phyloP scores from a whole-genome alignment of 2,888 invertebrate species.

The Dascillus cervinus region DNA sequence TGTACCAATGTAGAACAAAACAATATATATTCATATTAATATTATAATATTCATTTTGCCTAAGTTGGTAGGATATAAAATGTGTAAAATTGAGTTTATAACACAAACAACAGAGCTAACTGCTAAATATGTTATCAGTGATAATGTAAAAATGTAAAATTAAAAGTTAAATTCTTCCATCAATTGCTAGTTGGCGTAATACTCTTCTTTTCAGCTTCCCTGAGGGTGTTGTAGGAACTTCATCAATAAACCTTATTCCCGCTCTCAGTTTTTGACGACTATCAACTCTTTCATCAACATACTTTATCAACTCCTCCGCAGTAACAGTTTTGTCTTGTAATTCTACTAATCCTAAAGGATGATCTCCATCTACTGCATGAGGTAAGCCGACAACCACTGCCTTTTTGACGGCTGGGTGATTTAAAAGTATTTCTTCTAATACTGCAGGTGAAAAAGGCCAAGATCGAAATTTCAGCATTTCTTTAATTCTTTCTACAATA shows the following conservation, averaged over 20 bases:
- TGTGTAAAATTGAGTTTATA: no score
- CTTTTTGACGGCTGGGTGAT: conserved; percentile 30
- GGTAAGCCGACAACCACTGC: conserved; percentile 32
- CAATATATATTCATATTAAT: no score
- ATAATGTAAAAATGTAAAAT: no score
- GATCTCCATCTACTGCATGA: conserved; percentile 32
- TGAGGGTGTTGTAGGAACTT: conserved; percentile 14
- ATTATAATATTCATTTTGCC: no score
- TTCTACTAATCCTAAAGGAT: conserved; percentile 29
- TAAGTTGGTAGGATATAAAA: no score
- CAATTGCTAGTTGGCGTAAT: conserved; percentile 4
- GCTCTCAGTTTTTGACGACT: conserved; percentile 19
- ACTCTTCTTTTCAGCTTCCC: conserved; percentile 15
- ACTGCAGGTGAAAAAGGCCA: conserved; percentile 42
- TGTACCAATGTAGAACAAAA: no score
- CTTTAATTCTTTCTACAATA: conserved; percentile 46
- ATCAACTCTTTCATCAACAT: conserved; percentile 17
- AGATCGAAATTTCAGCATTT: conserved; percentile 45
- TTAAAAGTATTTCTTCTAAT: conserved; percentile 28
- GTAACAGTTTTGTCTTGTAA: conserved; percentile 13
- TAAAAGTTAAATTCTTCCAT: no score
- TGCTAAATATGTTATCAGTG: no score
- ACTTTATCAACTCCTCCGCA: conserved; percentile 11
- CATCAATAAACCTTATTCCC: conserved; percentile 19
- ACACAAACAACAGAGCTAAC: no score